phyloP scores from a whole-genome alignment of 2,113 vertebrate species.

The Perca schrenkii region DNA sequence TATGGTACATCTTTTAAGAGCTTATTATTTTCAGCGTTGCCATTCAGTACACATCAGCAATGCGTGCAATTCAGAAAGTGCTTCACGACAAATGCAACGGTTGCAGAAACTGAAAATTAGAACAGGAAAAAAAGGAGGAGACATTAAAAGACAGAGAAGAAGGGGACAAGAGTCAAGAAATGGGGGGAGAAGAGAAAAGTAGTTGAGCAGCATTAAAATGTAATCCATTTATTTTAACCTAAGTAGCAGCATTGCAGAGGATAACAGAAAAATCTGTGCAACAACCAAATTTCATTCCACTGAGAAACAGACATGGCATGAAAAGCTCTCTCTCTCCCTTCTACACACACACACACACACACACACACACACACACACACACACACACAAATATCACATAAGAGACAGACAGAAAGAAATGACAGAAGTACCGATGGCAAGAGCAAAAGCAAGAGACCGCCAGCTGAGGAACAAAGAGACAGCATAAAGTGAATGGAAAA shows the following conservation, averaged over 20 bases:
- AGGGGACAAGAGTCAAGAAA: constrained; percentile 15
- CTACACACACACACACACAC: background rate
- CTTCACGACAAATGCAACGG: constrained; percentile 22
- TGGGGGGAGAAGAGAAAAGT: constrained; percentile 22
- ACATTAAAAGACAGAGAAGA: constrained; percentile 41
- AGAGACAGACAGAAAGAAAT: constrained; percentile 19
- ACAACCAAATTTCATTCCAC: constrained; percentile 58
- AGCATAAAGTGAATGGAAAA: background rate
- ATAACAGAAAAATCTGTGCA: constrained; percentile 59
- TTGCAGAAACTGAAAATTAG: constrained; percentile 23
- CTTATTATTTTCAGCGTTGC: constrained; percentile 19
- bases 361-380: background rate
- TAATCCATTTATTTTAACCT: constrained; percentile 62
- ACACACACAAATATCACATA: constrained; percentile 9
- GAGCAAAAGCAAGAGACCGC: constrained; percentile 14
- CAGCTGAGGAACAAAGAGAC: background rate
- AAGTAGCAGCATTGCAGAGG: constrained; percentile 51
- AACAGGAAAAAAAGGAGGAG: constrained; percentile 14
- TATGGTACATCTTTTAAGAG: constrained; percentile 7
- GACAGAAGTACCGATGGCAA: constrained; percentile 16
- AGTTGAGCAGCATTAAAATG: constrained; percentile 54
- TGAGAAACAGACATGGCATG: constrained; percentile 52
- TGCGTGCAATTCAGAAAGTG: background rate
- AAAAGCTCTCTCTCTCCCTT: constrained; percentile 14
- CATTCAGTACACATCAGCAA: constrained; percentile 18